phyloP scores from a whole-genome alignment of 2,797 vertebrate species.

The Denticeps clupeoides region DNA sequence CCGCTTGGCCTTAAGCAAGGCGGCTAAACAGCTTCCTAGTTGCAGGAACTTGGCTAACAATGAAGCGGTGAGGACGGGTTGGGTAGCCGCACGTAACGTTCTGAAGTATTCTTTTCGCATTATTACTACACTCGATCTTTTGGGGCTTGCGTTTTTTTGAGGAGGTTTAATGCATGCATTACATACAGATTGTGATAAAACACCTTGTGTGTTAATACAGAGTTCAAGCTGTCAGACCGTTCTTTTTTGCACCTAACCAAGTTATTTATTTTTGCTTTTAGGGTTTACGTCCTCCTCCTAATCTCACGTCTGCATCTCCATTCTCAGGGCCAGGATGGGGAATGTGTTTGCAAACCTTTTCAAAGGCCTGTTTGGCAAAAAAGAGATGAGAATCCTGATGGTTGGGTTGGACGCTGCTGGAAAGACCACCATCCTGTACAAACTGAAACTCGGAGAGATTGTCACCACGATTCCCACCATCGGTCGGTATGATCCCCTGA shows the following conservation, averaged over 20 bases:
- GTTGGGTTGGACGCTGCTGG: slow-evolving; percentile 79
- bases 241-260: neutral
- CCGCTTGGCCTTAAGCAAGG: too few relatives aligned
- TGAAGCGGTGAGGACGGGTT: too few relatives aligned
- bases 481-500: slow-evolving; percentile 43
- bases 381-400: slow-evolving; percentile 84
- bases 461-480: slow-evolving; percentile 78
- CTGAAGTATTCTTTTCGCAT: too few relatives aligned
- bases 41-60: too few relatives aligned
- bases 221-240: neutral
- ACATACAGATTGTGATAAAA: neutral
- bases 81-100: too few relatives aligned
- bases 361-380: slow-evolving; percentile 75
- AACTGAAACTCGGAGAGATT: slow-evolving; percentile 76
- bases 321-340: slow-evolving; percentile 70
- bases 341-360: slow-evolving; percentile 66
- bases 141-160: too few relatives aligned
- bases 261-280: neutral
- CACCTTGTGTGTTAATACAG: neutral
- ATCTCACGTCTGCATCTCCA: too few relatives aligned
- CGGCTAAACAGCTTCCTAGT: too few relatives aligned
- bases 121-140: too few relatives aligned
- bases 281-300: neutral
- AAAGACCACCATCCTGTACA: slow-evolving; percentile 80
- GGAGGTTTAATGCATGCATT: too few relatives aligned